Evolutionary conservation across 2,113 vertebrate genomes (phyloP), one percentile per base, ranked within the genome.

Genomic region (Megaptera novaeangliae): DNA sequence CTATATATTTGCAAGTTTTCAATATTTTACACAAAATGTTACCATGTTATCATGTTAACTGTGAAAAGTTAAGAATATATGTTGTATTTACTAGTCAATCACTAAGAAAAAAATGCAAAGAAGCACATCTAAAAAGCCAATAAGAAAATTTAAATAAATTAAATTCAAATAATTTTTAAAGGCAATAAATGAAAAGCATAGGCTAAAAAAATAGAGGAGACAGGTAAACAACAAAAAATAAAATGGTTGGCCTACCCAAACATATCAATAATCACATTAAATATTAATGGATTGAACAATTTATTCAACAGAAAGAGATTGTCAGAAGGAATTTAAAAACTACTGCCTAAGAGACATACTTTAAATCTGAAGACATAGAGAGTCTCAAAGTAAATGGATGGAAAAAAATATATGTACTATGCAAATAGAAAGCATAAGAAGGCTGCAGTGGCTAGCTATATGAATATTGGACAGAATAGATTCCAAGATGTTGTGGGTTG

Each of bases 141-240:
- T 44, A 72, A 57, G 34, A 94, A 66, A 78, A 88, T 68, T 41
- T 91, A 68, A 80, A 63, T 88, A 15, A 93, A 84, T 46, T 72
- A 64, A 59, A 91, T 61, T 61, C 46, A 75, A 84, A 94, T 94
- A 75, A 74, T 94, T 91, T 92, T 95, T 59, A 91, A 97, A 88
- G 55, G 25, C 55, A 94, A 34, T 64, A 71, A 91, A 36, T 88
- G 55, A 96, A 87, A 59, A 89, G 63, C 9, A 81, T 20, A 69
- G 31, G 15, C 59, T 82, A 55, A 82, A 72, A 78, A 68, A 49
- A 12, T 4, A 63, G 6, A 78, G 2, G 9, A 64, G 6, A 89
- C 14, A 44, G 94, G 44, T 66, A 52, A 92, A 68, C 85, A 57
- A 13, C 5, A 77, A 49, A 69, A 68, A 75, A 86, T 74, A 64